phyloP scores from a whole-genome alignment of 2,113 vertebrate genomes.

The Syngnathus floridae region DNA sequence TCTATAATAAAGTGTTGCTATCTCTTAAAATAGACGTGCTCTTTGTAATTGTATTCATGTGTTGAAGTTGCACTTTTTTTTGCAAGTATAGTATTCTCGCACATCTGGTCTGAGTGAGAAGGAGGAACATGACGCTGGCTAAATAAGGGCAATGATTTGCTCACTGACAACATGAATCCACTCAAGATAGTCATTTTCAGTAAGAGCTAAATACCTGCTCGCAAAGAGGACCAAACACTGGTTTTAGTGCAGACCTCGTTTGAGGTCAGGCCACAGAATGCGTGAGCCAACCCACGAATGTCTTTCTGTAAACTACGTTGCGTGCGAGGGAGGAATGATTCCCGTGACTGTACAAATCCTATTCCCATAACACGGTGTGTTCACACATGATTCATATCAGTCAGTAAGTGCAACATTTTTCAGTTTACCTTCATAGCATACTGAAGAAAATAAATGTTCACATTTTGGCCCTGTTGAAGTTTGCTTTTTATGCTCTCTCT shows the following conservation, averaged over 20 bases:
- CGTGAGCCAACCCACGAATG: constrained; percentile 31
- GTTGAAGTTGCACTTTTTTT: neutral
- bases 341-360: constrained; percentile 24
- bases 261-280: constrained; percentile 41
- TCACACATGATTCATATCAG: constrained; percentile 14
- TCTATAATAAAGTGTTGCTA: neutral
- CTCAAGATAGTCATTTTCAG: constrained; percentile 25
- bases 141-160: neutral
- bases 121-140: neutral
- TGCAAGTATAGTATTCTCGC: neutral
- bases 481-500: neutral
- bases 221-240: constrained; percentile 24
- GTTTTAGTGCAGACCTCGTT: constrained; percentile 31
- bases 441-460: no score
- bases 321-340: constrained; percentile 48
- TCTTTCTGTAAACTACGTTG: constrained; percentile 33
- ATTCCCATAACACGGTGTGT: constrained; percentile 44
- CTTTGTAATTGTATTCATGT: constrained; percentile 7
- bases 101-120: constrained; percentile 1
- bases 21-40: constrained; percentile 4
- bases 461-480: no score
- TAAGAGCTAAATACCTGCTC: constrained; percentile 36
- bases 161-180: constrained; percentile 16
- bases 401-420: constrained; percentile 16
- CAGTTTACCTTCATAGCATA: constrained; percentile 9